phyloP scores from a whole-genome alignment of 2,888 invertebrate species.

The Heliconius hortense region DNA sequence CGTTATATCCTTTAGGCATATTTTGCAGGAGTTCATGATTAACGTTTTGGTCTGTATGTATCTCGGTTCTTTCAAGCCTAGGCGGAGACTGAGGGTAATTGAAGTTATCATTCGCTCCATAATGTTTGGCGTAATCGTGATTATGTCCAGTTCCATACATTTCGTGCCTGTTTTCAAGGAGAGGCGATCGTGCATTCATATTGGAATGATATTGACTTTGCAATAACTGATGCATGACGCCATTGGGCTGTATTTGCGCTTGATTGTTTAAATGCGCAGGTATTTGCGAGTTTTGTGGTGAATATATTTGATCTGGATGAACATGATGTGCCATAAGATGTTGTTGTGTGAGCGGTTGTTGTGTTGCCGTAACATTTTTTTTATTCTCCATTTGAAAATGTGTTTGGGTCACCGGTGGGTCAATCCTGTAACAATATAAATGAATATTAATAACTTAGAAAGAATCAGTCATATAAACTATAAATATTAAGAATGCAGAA shows the following conservation, averaged over 20 bases:
- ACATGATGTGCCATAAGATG: slow-evolving; percentile 77
- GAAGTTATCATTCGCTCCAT: slow-evolving; percentile 81
- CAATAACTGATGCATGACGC: slow-evolving; percentile 79
- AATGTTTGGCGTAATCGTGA: slow-evolving; percentile 79
- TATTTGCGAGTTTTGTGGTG: slow-evolving; percentile 73
- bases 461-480: background rate
- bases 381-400: slow-evolving; percentile 86
- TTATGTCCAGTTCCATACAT: slow-evolving; percentile 81
- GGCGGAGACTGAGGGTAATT: slow-evolving; percentile 78
- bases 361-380: slow-evolving; percentile 77
- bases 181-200: slow-evolving; percentile 75
- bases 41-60: slow-evolving; percentile 72
- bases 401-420: slow-evolving; percentile 85
- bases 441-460: background rate
- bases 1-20: slow-evolving; percentile 80
- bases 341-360: slow-evolving; percentile 79
- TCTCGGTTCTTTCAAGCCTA: slow-evolving; percentile 69
- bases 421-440: slow-evolving; percentile 82
- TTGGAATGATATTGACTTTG: slow-evolving; percentile 76
- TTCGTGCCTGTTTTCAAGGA: slow-evolving; percentile 81
- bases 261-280: slow-evolving; percentile 68
- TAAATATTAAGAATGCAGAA: background rate
- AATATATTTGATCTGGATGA: slow-evolving; percentile 76
- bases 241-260: slow-evolving; percentile 77
- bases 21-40: slow-evolving; percentile 74